Evolutionary conservation across 2,797 vertebrate genomes (phyloP).

Genomic region (Rachycentron canadum): DNA sequence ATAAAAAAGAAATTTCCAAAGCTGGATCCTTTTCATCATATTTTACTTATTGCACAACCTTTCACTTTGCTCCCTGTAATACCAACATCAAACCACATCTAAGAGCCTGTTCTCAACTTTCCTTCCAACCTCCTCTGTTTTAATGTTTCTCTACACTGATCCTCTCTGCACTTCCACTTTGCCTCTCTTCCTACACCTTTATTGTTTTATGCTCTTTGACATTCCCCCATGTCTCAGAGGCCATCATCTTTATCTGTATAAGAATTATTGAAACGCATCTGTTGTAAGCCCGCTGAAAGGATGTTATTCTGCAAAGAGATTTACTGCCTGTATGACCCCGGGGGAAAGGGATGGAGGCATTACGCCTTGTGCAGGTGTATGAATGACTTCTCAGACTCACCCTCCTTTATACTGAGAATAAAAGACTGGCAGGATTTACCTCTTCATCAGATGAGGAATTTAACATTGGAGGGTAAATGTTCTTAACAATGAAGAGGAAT

Average conservation of each 20-base stretch:
- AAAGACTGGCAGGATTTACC: slow-evolving; percentile 61
- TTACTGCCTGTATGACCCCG: slow-evolving; percentile 63
- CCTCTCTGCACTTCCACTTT: slow-evolving; percentile 23
- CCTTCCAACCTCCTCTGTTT: slow-evolving; percentile 37
- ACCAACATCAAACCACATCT: slow-evolving; percentile 30
- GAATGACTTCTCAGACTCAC: slow-evolving; percentile 55
- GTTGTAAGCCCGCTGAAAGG: slow-evolving; percentile 48
- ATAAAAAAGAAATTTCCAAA: background rate
- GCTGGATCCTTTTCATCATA: slow-evolving; percentile 20
- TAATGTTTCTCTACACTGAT: slow-evolving; percentile 42
- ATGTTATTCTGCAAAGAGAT: slow-evolving; percentile 63
- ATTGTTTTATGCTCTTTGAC: slow-evolving; percentile 34
- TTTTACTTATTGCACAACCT: slow-evolving; percentile 40
- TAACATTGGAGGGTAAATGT: slow-evolving; percentile 54
- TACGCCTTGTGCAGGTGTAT: slow-evolving; percentile 61
- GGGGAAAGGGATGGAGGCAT: slow-evolving; percentile 57
- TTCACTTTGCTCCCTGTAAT: slow-evolving; percentile 28
- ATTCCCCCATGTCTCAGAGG: background rate
- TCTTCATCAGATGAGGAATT: slow-evolving; percentile 67
- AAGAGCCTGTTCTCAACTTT: slow-evolving; percentile 43
- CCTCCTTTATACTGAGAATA: slow-evolving; percentile 51
- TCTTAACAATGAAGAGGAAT: slow-evolving; percentile 68
- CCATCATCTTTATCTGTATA: slow-evolving; percentile 30
- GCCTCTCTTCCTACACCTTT: slow-evolving; percentile 25
- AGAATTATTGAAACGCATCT: slow-evolving; percentile 36